These are phyloP conservation scores for Agapostemon virescens DNA, from an alignment of 2,888 invertebrate genomes.

Conservation along the genomic window DNA sequence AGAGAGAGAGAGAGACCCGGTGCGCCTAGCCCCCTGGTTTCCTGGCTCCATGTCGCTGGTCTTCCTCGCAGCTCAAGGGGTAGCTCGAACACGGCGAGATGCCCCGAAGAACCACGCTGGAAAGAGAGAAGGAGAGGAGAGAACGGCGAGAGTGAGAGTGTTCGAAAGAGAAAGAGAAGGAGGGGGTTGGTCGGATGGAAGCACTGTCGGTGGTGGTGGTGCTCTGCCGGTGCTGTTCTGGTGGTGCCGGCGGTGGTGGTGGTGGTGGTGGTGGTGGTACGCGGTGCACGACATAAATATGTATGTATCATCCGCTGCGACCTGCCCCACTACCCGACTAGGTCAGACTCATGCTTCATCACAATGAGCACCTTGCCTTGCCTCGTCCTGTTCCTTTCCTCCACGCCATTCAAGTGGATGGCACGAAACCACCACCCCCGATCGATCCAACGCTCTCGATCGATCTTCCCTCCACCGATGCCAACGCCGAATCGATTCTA, in stretches of 20 bases:
- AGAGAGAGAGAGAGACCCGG: background rate
- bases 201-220: conserved; percentile 47
- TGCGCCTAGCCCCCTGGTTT: conserved; percentile 35
- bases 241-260: conserved; percentile 50
- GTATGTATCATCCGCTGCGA: conserved; percentile 79
- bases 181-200: conserved; percentile 53
- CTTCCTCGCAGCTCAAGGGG: conserved; percentile 53
- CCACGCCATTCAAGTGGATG: conserved; percentile 74
- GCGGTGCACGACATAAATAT: conserved; percentile 80
- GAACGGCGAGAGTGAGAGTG: conserved; percentile 49
- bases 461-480: background rate
- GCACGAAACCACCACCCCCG: conserved; percentile 58
- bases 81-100: conserved; percentile 41
- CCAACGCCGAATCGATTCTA: background rate
- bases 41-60: conserved; percentile 44
- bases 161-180: conserved; percentile 42
- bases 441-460: conserved; percentile 28
- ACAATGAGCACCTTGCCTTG: conserved; percentile 77
- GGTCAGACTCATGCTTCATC: conserved; percentile 80
- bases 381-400: conserved; percentile 66
- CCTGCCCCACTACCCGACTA: conserved; percentile 80
- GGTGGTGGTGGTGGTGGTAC: conserved; percentile 66
- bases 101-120: conserved; percentile 38
- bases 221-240: conserved; percentile 40
- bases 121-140: conserved; percentile 47